These are phyloP conservation scores for Diceros bicornis DNA, from an alignment of 2,797 vertebrate genomes.

Conservation along the genomic window DNA sequence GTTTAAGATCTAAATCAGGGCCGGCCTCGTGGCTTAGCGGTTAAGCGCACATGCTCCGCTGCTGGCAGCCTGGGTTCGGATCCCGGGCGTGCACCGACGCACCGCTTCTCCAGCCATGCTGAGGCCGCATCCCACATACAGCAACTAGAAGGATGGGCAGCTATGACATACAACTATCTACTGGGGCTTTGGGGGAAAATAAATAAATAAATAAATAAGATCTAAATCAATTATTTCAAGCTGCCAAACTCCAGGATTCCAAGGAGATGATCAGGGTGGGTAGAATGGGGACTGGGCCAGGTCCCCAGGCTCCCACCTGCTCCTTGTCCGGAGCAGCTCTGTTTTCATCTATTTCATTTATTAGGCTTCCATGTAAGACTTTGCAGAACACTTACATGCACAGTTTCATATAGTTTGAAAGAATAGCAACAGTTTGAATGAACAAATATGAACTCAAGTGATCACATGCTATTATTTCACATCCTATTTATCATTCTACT, in stretches of 20 bases:
- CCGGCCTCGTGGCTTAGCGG: no score
- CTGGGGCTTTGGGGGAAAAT: no score
- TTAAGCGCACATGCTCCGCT: no score
- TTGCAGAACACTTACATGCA: constrained; percentile 34
- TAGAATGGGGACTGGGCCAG: not conserved
- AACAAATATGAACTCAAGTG: constrained; percentile 21
- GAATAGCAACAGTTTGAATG: constrained; percentile 14
- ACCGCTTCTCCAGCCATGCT: no score
- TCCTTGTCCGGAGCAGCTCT: not conserved
- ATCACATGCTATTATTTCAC: constrained; percentile 40
- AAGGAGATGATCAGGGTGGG: not conserved
- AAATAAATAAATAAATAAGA: no score
- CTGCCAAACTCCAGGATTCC: not conserved
- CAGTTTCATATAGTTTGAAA: constrained; percentile 45
- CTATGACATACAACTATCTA: no score
- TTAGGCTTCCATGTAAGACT: not conserved
- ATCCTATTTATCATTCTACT: not conserved
- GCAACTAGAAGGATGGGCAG: no score
- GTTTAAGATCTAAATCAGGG: constrained; percentile 29
- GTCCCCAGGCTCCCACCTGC: not conserved
- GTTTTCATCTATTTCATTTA: not conserved
- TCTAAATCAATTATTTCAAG: constrained; percentile 32
- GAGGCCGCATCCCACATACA: no score
- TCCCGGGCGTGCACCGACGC: no score
- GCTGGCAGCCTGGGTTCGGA: no score